A percentile compares a stretch with the other conserved stretches of the same genome.
Evolutionary conservation across 2,113 vertebrate genomes (phyloP).

Genomic region (Oncorhynchus keta): DNA sequence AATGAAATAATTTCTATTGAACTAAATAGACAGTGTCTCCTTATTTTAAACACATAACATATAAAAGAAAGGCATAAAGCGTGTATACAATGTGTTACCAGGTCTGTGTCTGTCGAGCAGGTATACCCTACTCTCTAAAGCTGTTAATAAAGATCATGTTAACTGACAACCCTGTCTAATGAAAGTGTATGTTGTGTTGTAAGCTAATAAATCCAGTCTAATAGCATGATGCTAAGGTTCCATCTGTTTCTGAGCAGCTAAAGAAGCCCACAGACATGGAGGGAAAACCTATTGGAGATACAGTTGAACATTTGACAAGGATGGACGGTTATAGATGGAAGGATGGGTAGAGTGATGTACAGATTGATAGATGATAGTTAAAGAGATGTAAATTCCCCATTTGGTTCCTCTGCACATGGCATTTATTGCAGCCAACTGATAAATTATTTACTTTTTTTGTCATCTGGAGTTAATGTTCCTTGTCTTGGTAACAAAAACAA

Average conservation of each 20-base stretch:
- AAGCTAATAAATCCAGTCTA: constrained; percentile 57
- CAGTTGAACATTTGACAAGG: constrained; percentile 38
- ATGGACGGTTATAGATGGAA: constrained; percentile 31
- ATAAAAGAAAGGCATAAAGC: not conserved
- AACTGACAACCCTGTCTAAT: constrained; percentile 69
- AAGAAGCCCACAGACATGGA: constrained; percentile 48
- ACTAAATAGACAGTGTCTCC: not conserved
- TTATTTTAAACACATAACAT: not conserved
- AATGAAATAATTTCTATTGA: not conserved
- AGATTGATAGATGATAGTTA: constrained; percentile 38
- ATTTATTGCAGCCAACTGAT: constrained; percentile 69
- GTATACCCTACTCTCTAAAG: constrained; percentile 33
- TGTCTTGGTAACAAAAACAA: constrained; percentile 82
- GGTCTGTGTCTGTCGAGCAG: constrained; percentile 26
- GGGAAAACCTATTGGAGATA: constrained; percentile 42
- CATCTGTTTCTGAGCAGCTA: constrained; percentile 49
- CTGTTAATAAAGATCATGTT: constrained; percentile 29
- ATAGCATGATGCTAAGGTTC: constrained; percentile 43
- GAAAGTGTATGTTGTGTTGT: constrained; percentile 36
- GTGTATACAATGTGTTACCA: not conserved
- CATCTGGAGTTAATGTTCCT: constrained; percentile 83
- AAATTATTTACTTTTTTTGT: constrained; percentile 76
- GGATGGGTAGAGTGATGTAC: constrained; percentile 40
- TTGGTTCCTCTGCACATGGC: constrained; percentile 67
- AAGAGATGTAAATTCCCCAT: constrained; percentile 60